Conservation (phyloP, 2,797 vertebrate genomes). For the Schizopygopsis malacanthus region DNA sequence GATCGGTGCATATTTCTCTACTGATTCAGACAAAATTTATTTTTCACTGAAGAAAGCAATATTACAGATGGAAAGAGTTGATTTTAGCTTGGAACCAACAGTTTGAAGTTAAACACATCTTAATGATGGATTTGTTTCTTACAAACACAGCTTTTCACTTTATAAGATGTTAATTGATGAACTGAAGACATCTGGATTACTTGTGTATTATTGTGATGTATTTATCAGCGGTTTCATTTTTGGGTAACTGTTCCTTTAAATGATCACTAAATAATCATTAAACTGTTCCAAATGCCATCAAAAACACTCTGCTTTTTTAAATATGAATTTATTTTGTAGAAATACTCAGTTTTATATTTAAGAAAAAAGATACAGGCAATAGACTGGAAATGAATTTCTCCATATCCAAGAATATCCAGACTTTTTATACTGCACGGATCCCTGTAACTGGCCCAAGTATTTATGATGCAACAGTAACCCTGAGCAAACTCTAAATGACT, state of each 20-base stretch:
- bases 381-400: background rate
- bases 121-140: background rate
- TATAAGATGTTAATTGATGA: background rate
- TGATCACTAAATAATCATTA: background rate
- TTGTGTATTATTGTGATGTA: background rate
- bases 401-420: background rate
- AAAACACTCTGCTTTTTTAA: too few relatives aligned
- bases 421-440: background rate
- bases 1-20: too few relatives aligned
- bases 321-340: background rate
- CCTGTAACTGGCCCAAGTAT: background rate
- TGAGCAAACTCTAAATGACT: background rate
- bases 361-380: too few relatives aligned
- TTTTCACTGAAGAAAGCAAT: too few relatives aligned
- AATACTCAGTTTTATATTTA: background rate
- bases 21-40: too few relatives aligned
- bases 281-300: background rate
- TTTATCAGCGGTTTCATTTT: background rate
- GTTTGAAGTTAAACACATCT: background rate
- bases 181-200: background rate
- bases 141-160: background rate
- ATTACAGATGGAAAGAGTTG: too few relatives aligned
- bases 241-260: background rate
- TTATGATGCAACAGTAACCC: background rate
- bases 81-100: background rate